Evolutionary conservation across 2,888 invertebrate genomes (phyloP).

Genomic region (Cephonodes hylas): DNA sequence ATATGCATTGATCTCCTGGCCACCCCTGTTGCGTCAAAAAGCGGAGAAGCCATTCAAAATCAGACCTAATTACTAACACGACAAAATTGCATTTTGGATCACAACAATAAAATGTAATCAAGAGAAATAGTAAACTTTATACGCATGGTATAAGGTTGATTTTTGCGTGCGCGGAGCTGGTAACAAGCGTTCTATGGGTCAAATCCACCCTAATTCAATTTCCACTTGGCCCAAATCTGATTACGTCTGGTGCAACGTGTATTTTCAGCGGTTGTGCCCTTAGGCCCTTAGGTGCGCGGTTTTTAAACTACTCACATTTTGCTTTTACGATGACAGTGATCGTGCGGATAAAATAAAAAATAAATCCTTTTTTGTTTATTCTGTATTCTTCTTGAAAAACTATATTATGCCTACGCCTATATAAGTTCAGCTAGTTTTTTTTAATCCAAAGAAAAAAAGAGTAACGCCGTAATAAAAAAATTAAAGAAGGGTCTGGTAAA

Average conservation of each 20-base stretch:
- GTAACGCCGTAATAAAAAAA: too few species aligned
- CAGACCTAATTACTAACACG: not conserved
- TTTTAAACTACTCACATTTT: constrained; percentile 14
- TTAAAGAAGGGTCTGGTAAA: too few species aligned
- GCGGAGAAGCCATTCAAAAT: not conserved
- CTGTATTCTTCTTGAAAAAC: too few species aligned
- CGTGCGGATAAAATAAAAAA: not conserved
- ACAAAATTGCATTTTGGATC: not conserved
- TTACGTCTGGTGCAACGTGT: constrained; percentile 58
- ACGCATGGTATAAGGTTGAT: constrained; percentile 17
- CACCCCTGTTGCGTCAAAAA: constrained; percentile 34
- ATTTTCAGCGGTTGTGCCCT: constrained; percentile 30
- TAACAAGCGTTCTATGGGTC: constrained; percentile 53
- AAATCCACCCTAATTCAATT: constrained; percentile 74
- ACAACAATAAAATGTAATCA: not conserved
- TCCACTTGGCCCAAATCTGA: constrained; percentile 72
- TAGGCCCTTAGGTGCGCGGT: constrained; percentile 31
- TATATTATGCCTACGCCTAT: too few species aligned
- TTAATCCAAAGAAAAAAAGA: too few species aligned
- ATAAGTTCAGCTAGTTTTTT: too few species aligned
- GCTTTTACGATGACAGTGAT: not conserved
- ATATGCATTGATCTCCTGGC: constrained; percentile 70
- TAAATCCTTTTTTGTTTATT: not conserved
- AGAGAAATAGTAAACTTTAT: constrained; percentile 24
- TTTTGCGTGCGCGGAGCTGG: constrained; percentile 17